phyloP scores from a whole-genome alignment of 2,113 vertebrate genomes.

The Poeciliopsis occidentalis region DNA sequence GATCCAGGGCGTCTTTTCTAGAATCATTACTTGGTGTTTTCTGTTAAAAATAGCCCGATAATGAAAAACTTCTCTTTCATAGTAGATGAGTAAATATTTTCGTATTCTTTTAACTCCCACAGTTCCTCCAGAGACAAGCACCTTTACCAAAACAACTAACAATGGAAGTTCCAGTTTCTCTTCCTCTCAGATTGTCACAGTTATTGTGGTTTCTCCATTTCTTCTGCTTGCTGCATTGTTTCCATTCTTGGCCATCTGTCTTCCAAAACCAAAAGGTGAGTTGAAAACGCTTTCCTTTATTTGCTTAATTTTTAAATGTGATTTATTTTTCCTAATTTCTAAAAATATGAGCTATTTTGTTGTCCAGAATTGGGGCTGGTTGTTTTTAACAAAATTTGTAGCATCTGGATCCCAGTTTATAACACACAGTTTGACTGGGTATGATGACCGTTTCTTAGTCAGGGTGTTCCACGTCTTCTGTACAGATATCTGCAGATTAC shows the following conservation, averaged over 20 bases:
- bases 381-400: neutral
- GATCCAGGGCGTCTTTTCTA: neutral
- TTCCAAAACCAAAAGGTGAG: slow-evolving; percentile 43
- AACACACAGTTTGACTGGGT: neutral
- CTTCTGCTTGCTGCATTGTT: slow-evolving; percentile 29
- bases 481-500: neutral
- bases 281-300: neutral
- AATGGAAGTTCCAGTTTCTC: neutral
- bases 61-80: neutral
- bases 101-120: slow-evolving; percentile 53
- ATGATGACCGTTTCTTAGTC: neutral
- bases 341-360: neutral
- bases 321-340: neutral
- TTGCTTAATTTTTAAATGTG: neutral
- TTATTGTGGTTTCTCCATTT: slow-evolving; percentile 35
- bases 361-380: neutral
- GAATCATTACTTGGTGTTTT: neutral
- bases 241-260: slow-evolving; percentile 34
- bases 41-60: neutral
- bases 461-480: neutral
- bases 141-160: accelerated
- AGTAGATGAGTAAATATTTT: slow-evolving; percentile 19
- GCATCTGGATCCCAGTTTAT: neutral
- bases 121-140: slow-evolving; percentile 10
- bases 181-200: neutral